Conservation (phyloP, 2,888 invertebrate genomes). For the Nasonia oneida region DNA sequence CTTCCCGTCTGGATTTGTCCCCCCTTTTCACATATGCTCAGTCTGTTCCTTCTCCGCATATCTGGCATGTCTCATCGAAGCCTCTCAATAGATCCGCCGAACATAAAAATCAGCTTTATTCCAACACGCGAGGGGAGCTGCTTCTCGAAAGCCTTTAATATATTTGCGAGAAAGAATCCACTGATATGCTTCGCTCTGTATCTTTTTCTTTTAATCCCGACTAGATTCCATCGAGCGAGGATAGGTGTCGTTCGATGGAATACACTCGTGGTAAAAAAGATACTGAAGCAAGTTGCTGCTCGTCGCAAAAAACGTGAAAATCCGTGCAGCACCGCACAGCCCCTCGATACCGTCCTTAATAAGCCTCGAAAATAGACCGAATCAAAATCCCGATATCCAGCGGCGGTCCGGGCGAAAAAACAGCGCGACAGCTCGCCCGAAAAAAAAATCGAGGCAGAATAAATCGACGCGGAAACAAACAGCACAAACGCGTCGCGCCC, state of each 20-base stretch:
- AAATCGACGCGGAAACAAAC: background rate
- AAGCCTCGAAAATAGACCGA: conserved; percentile 23
- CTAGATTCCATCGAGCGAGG: no score
- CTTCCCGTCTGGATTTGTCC: conserved; percentile 62
- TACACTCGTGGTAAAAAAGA: no score
- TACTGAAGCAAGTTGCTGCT: background rate
- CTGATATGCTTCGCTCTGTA: conserved; percentile 37
- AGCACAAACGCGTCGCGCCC: background rate
- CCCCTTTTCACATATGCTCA: conserved; percentile 68
- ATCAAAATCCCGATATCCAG: conserved; percentile 13
- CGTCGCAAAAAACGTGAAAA: background rate
- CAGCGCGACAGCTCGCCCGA: background rate
- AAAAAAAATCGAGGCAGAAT: background rate
- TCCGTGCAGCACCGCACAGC: background rate
- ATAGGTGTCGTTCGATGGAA: no score
- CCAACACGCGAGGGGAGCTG: conserved; percentile 59
- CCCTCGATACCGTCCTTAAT: background rate
- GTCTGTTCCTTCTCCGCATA: conserved; percentile 67
- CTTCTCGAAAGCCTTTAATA: conserved; percentile 65
- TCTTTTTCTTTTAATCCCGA: background rate
- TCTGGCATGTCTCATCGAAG: conserved; percentile 71
- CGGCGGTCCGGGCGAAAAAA: background rate
- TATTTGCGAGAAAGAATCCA: conserved; percentile 61
- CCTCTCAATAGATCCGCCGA: conserved; percentile 73
- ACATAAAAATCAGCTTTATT: conserved; percentile 77